Conservation (phyloP, 2,797 vertebrate species). For the Liparis tanakae region DNA sequence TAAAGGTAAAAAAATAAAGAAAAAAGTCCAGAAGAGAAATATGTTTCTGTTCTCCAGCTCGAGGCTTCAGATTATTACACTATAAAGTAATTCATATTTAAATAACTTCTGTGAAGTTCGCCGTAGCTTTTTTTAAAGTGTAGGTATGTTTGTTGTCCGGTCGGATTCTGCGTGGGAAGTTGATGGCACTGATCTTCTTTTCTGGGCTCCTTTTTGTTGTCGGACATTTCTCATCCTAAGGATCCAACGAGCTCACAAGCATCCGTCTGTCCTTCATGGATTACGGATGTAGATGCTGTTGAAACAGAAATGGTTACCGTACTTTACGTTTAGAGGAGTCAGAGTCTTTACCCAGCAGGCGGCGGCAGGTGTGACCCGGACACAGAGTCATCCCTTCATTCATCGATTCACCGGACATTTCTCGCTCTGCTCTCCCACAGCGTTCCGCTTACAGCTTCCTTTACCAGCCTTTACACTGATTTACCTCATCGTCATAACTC, state of each 20-base stretch:
- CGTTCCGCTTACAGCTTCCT: slow-evolving; percentile 81
- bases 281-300: too few relatives aligned
- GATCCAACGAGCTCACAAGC: too few relatives aligned
- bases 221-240: too few relatives aligned
- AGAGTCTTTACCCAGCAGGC: not conserved
- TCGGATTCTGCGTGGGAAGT: too few relatives aligned
- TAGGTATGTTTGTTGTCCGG: too few relatives aligned
- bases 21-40: not conserved
- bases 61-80: not conserved
- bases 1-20: not conserved
- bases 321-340: not conserved
- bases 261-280: too few relatives aligned
- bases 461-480: slow-evolving; percentile 80
- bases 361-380: not conserved
- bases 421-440: slow-evolving; percentile 83
- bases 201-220: too few relatives aligned
- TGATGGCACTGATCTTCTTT: too few relatives aligned
- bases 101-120: too few relatives aligned
- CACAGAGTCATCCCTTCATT: slow-evolving; percentile 50
- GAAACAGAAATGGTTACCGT: too few relatives aligned
- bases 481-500: slow-evolving; percentile 72
- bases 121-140: too few relatives aligned
- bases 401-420: slow-evolving; percentile 72
- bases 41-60: not conserved
- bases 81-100: not conserved